Base-by-base conservation (phyloP, 2,797 vertebrate species). In the Ptychobarbus kaznakovi region DNA sequence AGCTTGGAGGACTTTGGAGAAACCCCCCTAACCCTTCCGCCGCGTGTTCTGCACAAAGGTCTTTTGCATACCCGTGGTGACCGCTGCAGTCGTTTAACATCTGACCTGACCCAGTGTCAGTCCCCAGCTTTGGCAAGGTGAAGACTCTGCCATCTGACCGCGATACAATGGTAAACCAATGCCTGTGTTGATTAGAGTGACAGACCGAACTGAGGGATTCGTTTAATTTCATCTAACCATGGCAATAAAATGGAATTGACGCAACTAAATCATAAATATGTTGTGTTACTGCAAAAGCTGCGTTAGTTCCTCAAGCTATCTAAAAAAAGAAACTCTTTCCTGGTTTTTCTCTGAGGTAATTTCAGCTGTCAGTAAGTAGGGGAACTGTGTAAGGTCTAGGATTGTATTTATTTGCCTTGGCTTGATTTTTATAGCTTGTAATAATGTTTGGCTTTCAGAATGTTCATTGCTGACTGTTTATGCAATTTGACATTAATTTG, bases 51-150 rank as follows among this genome's bases (percentile, higher is more conserved):
- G 90, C 92, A 95, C 95, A 95, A 96, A 94, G 93, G 84, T 90
- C 93, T 91, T 94, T 96, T 93, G 85, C 83, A 86, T 75, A 86
- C 84, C 89, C 84, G 83, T 86, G 61, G 84, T 92, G 92, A 93
- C 92, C 89, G 92, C 90, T 92, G 80, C 79, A 91, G 93, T 89
- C 93, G 87, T 93, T 94, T 95, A 94, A 95, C 94, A 94, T 88
- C 92, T 92, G 92, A 91, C 92, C 93, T 92, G 94, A 95, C 94
- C 95, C 90, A 22, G 87, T 92, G 95, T 95, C 93, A 93, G 91
- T 88, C 80, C 49, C 83, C 77, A 90, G 90, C 77, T 91, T 90
- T 73, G 75, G 89, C 85, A 91, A 93, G 93, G 92, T 90, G 73
- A 88, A 88, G 80, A 83, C 80, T 89, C 70, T 69, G 68, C 76